Evolutionary conservation across 2,888 invertebrate genomes (phyloP), one percentile per base, ranked within the genome.

Genomic region (Oscheius myriophilus): DNA sequence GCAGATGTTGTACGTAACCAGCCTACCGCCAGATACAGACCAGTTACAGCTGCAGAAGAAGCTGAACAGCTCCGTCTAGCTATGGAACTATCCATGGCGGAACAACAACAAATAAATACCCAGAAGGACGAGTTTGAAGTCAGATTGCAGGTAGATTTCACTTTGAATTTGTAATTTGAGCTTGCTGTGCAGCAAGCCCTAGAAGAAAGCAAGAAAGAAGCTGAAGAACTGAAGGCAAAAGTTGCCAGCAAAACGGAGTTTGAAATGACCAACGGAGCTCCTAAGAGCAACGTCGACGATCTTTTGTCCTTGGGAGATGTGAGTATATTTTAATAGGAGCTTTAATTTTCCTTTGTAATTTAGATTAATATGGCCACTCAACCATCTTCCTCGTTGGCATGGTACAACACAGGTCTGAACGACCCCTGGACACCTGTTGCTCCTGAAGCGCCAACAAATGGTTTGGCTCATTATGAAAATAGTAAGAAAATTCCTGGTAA

Each of bases 41-140:
- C 61, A 18, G 21, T 49, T 26, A 61, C 25, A 26, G 49, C 26
- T 46, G 96, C 96, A 2, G 98, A 98, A 88, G 98, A 98, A 88
- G 97, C 98, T 88, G 90, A 98, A 76, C 98, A 98, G 88, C 90
- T 98, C 79, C 97, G 98, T 89, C 90, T 98, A 85, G 98, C 98
- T 57, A 90, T 98, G 87, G 98, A 97, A 65, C 96, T 98, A 94
- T 95, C 95, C 57, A 91, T 96, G 74, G 98, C 98, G 89, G 98
- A 98, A 89, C 96, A 96, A 41, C 97, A 98, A 87, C 92, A 95
- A 82, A 96, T 96, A 87, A 94, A 96, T 88, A 92, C 94, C 79
- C 91, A 94, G 87, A 90, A 94, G 69, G 92, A 95, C 76, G 93
- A 94, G 80, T 97, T 98, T 88, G 96, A 97, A 89, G 94, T 96